Conservation (phyloP, 2,888 invertebrate genomes). For the Ornithoptera alexandrae region DNA sequence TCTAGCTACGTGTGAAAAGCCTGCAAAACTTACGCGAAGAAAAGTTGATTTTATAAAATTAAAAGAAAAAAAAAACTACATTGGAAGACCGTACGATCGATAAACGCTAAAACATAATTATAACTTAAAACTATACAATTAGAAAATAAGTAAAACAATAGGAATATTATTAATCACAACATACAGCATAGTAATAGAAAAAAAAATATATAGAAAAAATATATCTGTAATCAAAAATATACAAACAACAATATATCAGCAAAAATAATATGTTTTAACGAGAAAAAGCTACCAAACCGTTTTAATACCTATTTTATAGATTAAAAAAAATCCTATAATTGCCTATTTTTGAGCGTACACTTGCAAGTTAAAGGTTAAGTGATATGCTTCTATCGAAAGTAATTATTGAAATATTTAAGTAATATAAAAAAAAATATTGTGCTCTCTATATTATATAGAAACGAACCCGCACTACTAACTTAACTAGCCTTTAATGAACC, state of each 20-base stretch:
- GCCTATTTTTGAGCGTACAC: slow-evolving; percentile 56
- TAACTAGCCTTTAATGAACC: slow-evolving; percentile 58
- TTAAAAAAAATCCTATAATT: slow-evolving; percentile 37
- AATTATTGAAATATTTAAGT: slow-evolving; percentile 21
- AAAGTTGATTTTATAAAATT: neutral
- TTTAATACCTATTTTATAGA: slow-evolving; percentile 34
- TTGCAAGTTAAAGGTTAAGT: slow-evolving; percentile 32
- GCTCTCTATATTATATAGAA: slow-evolving; percentile 22
- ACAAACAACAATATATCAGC: slow-evolving; percentile 54
- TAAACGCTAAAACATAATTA: slow-evolving; percentile 45
- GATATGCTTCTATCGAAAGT: slow-evolving; percentile 45
- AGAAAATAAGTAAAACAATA: slow-evolving; percentile 36
- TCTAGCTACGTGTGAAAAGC: slow-evolving; percentile 47
- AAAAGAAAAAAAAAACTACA: slow-evolving; percentile 25
- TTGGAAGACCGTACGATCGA: slow-evolving; percentile 68
- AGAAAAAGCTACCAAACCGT: slow-evolving; percentile 26
- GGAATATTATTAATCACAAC: slow-evolving; percentile 33
- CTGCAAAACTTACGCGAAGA: neutral
- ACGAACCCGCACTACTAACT: slow-evolving; percentile 41
- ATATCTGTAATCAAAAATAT: slow-evolving; percentile 67
- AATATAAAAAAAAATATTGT: slow-evolving; percentile 15
- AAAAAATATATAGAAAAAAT: slow-evolving; percentile 43
- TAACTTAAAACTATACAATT: slow-evolving; percentile 37
- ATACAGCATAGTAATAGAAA: slow-evolving; percentile 34
- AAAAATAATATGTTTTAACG: slow-evolving; percentile 38